Conservation (phyloP, 2,797 vertebrate species). For the Cyclura pinguis region DNA sequence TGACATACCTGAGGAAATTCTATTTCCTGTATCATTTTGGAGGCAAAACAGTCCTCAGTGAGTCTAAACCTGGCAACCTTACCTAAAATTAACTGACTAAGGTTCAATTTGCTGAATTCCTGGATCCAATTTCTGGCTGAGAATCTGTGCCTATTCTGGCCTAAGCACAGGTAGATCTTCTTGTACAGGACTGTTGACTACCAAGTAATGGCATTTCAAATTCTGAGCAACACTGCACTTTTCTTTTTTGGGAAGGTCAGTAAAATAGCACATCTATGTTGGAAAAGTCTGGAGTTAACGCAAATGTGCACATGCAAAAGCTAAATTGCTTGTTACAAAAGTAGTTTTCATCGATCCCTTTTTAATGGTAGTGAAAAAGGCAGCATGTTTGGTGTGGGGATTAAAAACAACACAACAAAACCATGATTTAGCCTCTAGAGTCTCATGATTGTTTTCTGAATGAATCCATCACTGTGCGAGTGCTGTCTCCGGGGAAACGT, state of each 20-base stretch:
- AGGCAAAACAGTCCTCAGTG: background rate
- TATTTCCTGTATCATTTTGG: background rate
- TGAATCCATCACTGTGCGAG: conserved; percentile 46
- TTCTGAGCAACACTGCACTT: background rate
- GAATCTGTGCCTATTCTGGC: background rate
- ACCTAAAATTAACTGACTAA: background rate
- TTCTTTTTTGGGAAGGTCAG: background rate
- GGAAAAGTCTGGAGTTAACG: conserved; percentile 15
- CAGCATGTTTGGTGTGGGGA: background rate
- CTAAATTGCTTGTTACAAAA: background rate
- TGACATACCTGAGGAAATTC: background rate
- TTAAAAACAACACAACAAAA: background rate
- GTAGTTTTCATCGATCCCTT: background rate
- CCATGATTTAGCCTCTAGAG: conserved; percentile 2
- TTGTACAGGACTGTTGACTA: background rate
- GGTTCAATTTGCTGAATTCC: background rate
- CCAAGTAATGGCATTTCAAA: background rate
- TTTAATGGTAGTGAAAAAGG: conserved; percentile 28
- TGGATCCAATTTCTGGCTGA: background rate
- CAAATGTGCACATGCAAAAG: background rate
- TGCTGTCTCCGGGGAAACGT: conserved; percentile 53
- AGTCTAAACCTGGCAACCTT: background rate
- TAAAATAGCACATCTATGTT: background rate
- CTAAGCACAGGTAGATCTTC: background rate
- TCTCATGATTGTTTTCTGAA: conserved; percentile 44